Evolutionary conservation across 2,797 vertebrate genomes (phyloP).

Genomic region (Cirrhinus molitorella): DNA sequence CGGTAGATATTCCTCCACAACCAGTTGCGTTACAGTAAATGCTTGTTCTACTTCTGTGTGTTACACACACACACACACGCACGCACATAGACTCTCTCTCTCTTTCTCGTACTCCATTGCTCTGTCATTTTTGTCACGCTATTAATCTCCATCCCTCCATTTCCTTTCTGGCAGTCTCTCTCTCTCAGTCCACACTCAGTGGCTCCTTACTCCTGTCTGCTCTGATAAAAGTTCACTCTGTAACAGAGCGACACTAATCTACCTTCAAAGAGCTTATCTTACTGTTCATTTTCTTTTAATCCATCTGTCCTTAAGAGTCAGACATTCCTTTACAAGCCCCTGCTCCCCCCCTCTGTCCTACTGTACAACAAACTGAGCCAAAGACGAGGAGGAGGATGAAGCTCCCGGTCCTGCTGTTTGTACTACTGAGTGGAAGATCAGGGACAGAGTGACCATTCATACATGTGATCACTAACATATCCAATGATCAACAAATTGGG

Average conservation of each 20-base stretch:
- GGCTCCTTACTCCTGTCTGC: slow-evolving; percentile 28
- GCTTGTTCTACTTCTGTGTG: slow-evolving; percentile 7
- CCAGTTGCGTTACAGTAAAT: slow-evolving; percentile 1
- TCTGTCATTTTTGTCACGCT: slow-evolving; percentile 62
- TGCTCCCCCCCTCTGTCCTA: slow-evolving; percentile 25
- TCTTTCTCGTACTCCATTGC: slow-evolving; percentile 5
- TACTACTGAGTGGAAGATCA: slow-evolving; percentile 41
- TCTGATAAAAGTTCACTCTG: slow-evolving; percentile 54
- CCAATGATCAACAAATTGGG: not conserved
- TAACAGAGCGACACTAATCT: slow-evolving; percentile 66
- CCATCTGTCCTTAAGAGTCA: slow-evolving; percentile 47
- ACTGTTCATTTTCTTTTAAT: slow-evolving; percentile 58
- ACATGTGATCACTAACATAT: slow-evolving; percentile 8
- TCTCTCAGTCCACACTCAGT: slow-evolving; percentile 45
- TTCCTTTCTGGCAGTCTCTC: slow-evolving; percentile 49
- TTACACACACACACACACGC: slow-evolving; percentile 24
- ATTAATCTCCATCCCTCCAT: slow-evolving; percentile 63
- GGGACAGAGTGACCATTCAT: slow-evolving; percentile 11
- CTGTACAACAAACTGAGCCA: slow-evolving; percentile 61
- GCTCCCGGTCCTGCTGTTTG: slow-evolving; percentile 40
- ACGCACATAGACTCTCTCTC: slow-evolving; percentile 14
- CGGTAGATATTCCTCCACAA: not conserved
- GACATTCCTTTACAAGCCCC: slow-evolving; percentile 34
- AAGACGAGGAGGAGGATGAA: slow-evolving; percentile 44
- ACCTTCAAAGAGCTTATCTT: slow-evolving; percentile 64